Conservation (phyloP, 2,797 vertebrate species). For the Novumbra hubbsi region DNA sequence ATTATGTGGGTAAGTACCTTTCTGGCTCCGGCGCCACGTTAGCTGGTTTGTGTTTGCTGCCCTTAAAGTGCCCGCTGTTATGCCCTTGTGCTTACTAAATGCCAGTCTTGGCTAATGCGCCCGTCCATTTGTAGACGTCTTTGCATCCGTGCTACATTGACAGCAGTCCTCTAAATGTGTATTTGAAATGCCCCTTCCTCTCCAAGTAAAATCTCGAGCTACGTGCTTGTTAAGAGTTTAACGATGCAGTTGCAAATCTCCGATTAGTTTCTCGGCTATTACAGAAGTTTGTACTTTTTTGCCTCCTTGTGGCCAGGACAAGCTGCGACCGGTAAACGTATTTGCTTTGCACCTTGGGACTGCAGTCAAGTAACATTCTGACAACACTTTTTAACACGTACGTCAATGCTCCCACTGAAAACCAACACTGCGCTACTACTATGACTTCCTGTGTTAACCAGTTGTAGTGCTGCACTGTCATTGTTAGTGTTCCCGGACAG, state of each 20-base stretch:
- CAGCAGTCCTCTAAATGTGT: too few relatives aligned
- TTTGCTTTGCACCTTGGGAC: too few relatives aligned
- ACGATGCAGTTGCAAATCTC: neutral
- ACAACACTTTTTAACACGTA: too few relatives aligned
- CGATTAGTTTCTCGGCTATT: neutral
- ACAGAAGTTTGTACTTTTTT: neutral
- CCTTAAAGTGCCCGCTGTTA: neutral
- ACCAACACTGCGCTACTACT: too few relatives aligned
- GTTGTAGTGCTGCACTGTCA: neutral
- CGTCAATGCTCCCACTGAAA: too few relatives aligned
- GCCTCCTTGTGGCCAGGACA: neutral
- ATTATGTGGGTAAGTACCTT: conserved; percentile 89
- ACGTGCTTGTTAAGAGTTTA: neutral
- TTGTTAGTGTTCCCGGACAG: too few relatives aligned
- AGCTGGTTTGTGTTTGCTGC: neutral
- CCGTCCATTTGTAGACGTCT: neutral
- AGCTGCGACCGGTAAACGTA: neutral
- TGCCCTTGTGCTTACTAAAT: neutral
- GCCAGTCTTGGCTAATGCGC: neutral
- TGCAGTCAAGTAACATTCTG: too few relatives aligned
- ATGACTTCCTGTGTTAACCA: neutral
- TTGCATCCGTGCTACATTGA: too few relatives aligned
- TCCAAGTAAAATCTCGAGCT: too few relatives aligned
- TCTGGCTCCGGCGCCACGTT: neutral
- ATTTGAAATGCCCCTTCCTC: too few relatives aligned